These are phyloP conservation scores for Sebastiscus tertius DNA, from an alignment of 2,797 vertebrate genomes.

Conservation along the genomic window DNA sequence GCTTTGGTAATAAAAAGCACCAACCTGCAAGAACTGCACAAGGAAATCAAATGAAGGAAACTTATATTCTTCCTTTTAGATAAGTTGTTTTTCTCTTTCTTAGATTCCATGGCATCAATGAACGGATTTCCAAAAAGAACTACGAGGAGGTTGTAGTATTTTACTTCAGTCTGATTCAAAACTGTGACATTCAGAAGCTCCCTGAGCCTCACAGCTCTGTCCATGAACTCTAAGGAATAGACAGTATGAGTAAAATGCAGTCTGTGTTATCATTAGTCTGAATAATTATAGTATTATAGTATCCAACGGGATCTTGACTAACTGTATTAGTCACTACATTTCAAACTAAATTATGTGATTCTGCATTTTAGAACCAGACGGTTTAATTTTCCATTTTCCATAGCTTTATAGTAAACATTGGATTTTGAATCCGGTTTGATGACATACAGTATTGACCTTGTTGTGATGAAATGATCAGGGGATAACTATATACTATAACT, in stretches of 20 bases:
- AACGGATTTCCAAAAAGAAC: slow-evolving; percentile 90
- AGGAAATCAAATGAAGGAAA: background rate
- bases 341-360: background rate
- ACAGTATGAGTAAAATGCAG: background rate
- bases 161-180: slow-evolving; percentile 91
- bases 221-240: slow-evolving; percentile 87
- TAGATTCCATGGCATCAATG: slow-evolving; percentile 94
- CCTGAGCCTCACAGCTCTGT: slow-evolving; percentile 77
- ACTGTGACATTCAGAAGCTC: slow-evolving; percentile 84
- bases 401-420: background rate
- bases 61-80: background rate
- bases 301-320: background rate
- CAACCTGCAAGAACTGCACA: background rate
- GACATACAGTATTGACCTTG: background rate
- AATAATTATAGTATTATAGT: background rate
- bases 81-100: background rate
- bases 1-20: background rate
- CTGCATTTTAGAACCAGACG: background rate
- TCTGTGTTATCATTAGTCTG: background rate
- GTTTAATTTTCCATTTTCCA: background rate
- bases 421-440: background rate
- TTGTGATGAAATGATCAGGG: background rate
- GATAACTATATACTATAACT: background rate
- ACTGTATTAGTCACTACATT: background rate
- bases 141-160: slow-evolving; percentile 90